These are phyloP conservation scores for Caenorhabditis macrosperma DNA, from an alignment of 2,888 invertebrate genomes.

Conservation along the genomic window DNA sequence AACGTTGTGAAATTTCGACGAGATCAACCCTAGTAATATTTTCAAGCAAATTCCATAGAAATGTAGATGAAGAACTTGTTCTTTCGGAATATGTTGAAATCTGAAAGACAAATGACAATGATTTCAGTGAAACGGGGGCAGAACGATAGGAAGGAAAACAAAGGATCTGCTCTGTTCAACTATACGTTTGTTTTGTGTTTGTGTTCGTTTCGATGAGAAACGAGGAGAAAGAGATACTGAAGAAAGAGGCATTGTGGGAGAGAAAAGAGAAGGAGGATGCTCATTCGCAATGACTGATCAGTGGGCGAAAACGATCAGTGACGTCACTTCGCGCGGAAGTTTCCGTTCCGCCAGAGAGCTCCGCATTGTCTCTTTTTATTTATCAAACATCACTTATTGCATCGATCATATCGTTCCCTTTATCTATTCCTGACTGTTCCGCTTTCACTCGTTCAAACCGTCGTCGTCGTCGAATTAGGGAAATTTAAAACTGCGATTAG, in stretches of 20 bases:
- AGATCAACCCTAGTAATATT: no score
- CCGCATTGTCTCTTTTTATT: constrained; percentile 35
- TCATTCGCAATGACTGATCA: constrained; percentile 29
- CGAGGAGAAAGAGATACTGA: background rate
- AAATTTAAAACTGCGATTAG: background rate
- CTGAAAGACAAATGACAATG: background rate
- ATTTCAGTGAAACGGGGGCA: background rate
- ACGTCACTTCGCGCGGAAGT: constrained; percentile 27
- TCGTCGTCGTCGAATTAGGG: constrained; percentile 1
- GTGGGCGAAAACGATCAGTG: constrained; percentile 19
- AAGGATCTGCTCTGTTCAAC: constrained; percentile 9
- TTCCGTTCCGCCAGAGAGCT: constrained; percentile 34
- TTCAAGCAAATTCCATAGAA: no score
- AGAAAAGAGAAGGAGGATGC: background rate
- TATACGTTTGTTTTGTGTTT: constrained; percentile 52
- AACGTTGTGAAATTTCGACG: no score
- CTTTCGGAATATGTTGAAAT: background rate
- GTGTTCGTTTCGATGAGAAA: background rate
- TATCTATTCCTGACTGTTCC: constrained; percentile 11
- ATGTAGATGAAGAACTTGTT: no score
- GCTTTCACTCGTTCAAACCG: constrained; percentile 10
- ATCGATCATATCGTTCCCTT: constrained; percentile 9
- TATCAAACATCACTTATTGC: constrained; percentile 39
- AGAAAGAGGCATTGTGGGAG: background rate
- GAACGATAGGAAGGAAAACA: constrained; percentile 4